A percentile compares a stretch with the other conserved stretches of the same genome.
Evolutionary conservation across 1,140 invertebrate genomes (phyloP).

Genomic region (Brachionus plicatilis): DNA sequence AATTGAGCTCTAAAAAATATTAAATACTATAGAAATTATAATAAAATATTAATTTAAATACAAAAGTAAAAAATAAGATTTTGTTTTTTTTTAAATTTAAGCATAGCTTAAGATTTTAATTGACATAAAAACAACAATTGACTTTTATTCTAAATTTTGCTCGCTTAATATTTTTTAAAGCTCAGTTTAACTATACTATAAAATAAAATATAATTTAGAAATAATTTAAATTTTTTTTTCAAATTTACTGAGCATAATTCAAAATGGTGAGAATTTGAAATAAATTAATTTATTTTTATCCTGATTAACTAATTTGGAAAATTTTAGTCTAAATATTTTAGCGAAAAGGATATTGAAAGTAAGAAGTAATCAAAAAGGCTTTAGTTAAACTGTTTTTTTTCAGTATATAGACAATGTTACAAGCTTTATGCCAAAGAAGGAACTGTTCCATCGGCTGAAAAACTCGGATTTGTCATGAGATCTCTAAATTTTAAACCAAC

Average conservation of each 20-base stretch:
- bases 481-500: constrained; percentile 40
- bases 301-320: background rate
- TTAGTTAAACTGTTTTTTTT: background rate
- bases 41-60: background rate
- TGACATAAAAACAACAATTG: constrained; percentile 34
- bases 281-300: background rate
- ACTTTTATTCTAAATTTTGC: constrained; percentile 23
- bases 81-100: background rate
- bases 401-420: constrained; percentile 29
- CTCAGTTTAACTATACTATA: background rate
- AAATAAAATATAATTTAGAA: background rate
- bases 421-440: constrained; percentile 34
- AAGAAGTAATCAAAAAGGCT: background rate
- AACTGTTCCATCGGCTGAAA: constrained; percentile 5
- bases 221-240: background rate
- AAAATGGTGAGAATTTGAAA: background rate
- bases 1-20: too few species aligned
- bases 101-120: background rate
- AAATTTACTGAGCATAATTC: background rate
- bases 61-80: background rate
- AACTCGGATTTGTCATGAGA: constrained; percentile 40
- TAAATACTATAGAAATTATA: background rate
- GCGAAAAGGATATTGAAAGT: constrained; percentile 41
- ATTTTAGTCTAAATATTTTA: constrained; percentile 40
- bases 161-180: background rate